Conservation (phyloP, 1,140 invertebrate species). For the Microvelia longipes region DNA sequence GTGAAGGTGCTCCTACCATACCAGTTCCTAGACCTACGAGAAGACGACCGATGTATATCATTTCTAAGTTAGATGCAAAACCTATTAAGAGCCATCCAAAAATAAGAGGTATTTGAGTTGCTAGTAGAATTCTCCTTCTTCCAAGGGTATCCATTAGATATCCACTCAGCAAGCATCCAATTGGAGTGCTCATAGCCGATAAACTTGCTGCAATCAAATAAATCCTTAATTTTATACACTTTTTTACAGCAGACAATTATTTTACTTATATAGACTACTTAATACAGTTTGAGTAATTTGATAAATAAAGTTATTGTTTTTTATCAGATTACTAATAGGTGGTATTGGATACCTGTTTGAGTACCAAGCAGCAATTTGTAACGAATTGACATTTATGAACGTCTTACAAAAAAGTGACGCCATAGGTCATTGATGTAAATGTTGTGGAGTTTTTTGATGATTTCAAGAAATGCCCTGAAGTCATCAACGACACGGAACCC, state of each 20-base stretch:
- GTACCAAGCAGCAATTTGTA: no score
- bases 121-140: slow-evolving; percentile 43
- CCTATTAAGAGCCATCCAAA: slow-evolving; percentile 50
- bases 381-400: no score
- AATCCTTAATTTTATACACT: no score
- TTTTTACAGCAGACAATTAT: neutral
- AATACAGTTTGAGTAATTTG: neutral
- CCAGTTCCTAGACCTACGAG: slow-evolving; percentile 47
- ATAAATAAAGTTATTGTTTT: neutral
- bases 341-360: no score
- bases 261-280: neutral
- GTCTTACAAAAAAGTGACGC: no score
- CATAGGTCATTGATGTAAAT: no score
- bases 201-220: slow-evolving; percentile 42
- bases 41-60: slow-evolving; percentile 44
- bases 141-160: slow-evolving; percentile 54
- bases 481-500: no score
- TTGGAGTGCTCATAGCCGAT: slow-evolving; percentile 50
- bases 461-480: no score
- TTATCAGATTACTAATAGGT: no score
- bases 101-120: slow-evolving; percentile 50
- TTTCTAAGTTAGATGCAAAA: slow-evolving; percentile 37
- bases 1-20: slow-evolving; percentile 50
- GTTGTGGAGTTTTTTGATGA: no score
- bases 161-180: slow-evolving; percentile 51